Evolutionary conservation across 2,797 vertebrate species (phyloP).

Genomic region (Botia kubotai): DNA sequence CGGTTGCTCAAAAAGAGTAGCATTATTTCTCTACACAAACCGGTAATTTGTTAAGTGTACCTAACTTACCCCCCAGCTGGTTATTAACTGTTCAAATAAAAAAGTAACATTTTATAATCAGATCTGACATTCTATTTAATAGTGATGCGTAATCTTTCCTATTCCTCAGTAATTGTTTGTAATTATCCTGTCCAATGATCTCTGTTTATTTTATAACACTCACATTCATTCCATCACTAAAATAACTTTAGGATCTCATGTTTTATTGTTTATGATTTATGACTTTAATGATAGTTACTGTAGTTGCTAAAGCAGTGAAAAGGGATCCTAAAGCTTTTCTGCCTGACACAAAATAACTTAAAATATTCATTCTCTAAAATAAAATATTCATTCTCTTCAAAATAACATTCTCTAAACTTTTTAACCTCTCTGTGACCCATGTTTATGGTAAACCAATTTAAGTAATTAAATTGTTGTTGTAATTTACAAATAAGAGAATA

Average conservation of each 20-base stretch:
- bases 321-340: not conserved
- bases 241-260: not conserved
- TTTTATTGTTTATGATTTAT: not conserved
- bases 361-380: no score
- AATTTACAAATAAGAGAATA: conserved; percentile 21
- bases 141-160: not conserved
- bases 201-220: not conserved
- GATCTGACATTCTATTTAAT: not conserved
- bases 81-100: conserved; percentile 26
- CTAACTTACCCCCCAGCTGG: conserved; percentile 19
- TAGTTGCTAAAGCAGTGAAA: not conserved
- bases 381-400: not conserved
- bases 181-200: not conserved
- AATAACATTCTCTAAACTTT: not conserved
- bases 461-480: not conserved
- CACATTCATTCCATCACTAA: no score
- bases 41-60: conserved; percentile 38
- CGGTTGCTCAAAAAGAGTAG: conserved; percentile 57
- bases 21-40: conserved; percentile 47
- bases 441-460: not conserved
- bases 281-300: not conserved
- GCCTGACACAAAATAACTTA: not conserved
- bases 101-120: conserved; percentile 29
- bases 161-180: not conserved
- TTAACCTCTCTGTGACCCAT: not conserved